Conservation (phyloP, 2,888 invertebrate genomes). For the Parochlus steinenii region DNA sequence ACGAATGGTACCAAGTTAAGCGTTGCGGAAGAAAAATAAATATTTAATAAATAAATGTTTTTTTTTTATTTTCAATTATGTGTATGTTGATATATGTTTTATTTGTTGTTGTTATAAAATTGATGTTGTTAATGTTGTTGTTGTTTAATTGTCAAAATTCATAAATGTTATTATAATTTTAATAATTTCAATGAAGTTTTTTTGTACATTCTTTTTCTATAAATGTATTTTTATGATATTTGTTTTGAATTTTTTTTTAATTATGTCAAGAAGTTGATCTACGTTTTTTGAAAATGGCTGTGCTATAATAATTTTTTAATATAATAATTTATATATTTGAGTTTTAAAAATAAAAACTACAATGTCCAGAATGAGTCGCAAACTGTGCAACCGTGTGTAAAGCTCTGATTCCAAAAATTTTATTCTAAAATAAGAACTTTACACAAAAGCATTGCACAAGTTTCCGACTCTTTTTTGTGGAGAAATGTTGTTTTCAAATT, state of each 20-base stretch:
- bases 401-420: not conserved
- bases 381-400: conserved; percentile 5
- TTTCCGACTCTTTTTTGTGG: conserved; percentile 3
- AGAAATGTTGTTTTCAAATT: conserved; percentile 11
- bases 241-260: conserved; percentile 16
- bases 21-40: too few relatives aligned
- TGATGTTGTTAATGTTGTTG: conserved; percentile 38
- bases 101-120: conserved; percentile 55
- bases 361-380: conserved; percentile 3
- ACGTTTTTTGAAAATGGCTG: conserved; percentile 83
- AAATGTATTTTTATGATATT: too few relatives aligned
- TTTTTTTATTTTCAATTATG: conserved; percentile 12
- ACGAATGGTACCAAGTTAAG: too few relatives aligned
- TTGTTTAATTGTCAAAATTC: conserved; percentile 7
- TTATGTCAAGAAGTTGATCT: conserved; percentile 82
- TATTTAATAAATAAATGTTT: too few relatives aligned
- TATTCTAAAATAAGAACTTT: not conserved
- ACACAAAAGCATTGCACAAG: conserved; percentile 7
- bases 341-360: conserved; percentile 1
- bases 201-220: conserved; percentile 7
- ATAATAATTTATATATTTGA: not conserved
- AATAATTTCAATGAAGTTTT: too few relatives aligned
- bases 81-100: conserved; percentile 12
- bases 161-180: too few relatives aligned
- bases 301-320: conserved; percentile 29